These are phyloP conservation scores for Odontocerum albicorne DNA, from an alignment of 2,888 invertebrate genomes.

Conservation along the genomic window DNA sequence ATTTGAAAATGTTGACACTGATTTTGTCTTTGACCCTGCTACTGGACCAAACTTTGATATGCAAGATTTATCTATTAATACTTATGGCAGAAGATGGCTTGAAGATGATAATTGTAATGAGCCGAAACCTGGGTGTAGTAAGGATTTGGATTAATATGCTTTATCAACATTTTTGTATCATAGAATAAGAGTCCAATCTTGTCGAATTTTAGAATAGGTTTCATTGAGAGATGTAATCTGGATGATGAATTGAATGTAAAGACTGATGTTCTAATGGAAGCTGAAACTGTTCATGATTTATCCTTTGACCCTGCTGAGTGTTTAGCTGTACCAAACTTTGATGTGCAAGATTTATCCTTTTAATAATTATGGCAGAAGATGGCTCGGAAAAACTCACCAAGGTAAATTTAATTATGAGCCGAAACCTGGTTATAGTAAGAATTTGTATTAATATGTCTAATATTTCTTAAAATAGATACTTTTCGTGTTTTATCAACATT, in stretches of 20 bases:
- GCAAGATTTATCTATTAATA: slow-evolving; percentile 22
- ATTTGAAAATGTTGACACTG: slow-evolving; percentile 9
- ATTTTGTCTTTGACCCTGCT: slow-evolving; percentile 17
- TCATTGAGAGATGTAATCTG: slow-evolving; percentile 16
- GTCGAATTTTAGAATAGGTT: slow-evolving; percentile 9
- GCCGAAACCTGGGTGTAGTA: no score
- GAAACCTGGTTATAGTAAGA: no score
- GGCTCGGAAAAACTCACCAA: slow-evolving; percentile 9
- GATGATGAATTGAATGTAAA: slow-evolving; percentile 2
- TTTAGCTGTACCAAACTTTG: slow-evolving; percentile 23
- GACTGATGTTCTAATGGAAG: slow-evolving; percentile 19
- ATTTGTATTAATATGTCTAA: no score
- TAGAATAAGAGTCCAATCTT: no score
- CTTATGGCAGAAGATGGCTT: slow-evolving; percentile 26
- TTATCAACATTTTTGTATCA: no score
- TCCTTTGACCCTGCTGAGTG: slow-evolving; percentile 21
- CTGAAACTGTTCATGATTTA: slow-evolving; percentile 2
- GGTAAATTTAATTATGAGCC: not conserved
- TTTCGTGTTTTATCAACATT: no score
- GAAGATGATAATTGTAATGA: not conserved
- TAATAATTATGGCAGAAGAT: slow-evolving; percentile 24
- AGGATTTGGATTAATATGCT: no score
- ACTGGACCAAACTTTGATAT: slow-evolving; percentile 19
- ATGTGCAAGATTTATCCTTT: slow-evolving; percentile 23
- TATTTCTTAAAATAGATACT: no score